Base-by-base conservation (phyloP, 2,888 invertebrate genomes). In the Xestobium rufovillosum region DNA sequence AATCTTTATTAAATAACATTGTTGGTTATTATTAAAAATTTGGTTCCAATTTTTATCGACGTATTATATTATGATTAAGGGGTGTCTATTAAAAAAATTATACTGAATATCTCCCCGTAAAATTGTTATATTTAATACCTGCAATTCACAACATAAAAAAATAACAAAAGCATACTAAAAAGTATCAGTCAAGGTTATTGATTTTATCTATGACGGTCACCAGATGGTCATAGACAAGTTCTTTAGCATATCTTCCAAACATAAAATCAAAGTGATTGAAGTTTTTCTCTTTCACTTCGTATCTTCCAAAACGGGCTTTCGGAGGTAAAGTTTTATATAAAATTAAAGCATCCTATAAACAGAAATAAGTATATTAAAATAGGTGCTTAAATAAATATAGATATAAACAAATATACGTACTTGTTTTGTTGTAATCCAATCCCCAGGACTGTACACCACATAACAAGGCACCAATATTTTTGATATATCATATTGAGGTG, bases 361-460 rank as follows among this genome's bases (percentile, higher is more conserved):
- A 37, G 36, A 40, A 41, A 29, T 25, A 15, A 26, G n/a, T 26
- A 31, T 34, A n/a, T n/a, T n/a, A n/a, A n/a, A n/a, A n/a, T n/a
- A n/a, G n/a, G n/a, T n/a, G n/a, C n/a, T n/a, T n/a, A n/a, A n/a
- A n/a, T n/a, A n/a, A n/a, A n/a, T n/a, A n/a, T n/a, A n/a, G n/a
- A n/a, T n/a, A n/a, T n/a, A n/a, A n/a, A n/a, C n/a, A n/a, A n/a
- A n/a, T n/a, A n/a, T n/a, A n/a, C n/a, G 59, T 65, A 76, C 76
- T 50, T 61, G 53, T 59, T 70, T 70, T 14, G 69, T 70, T 15
- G 76, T 74, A 3, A 80, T 59, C 56, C 70, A 71, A 53, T 82
- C 82, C 48, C 76, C 76, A 41, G 71, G 69, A 4, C 78, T 78
- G 42, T 78, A 76, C 30, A 78, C 68, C 11, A 81, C 49, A 2